Evolutionary conservation across 1,140 invertebrate species (phyloP), one percentile per base, ranked within the genome.

Genomic region (Dysdera silvatica): DNA sequence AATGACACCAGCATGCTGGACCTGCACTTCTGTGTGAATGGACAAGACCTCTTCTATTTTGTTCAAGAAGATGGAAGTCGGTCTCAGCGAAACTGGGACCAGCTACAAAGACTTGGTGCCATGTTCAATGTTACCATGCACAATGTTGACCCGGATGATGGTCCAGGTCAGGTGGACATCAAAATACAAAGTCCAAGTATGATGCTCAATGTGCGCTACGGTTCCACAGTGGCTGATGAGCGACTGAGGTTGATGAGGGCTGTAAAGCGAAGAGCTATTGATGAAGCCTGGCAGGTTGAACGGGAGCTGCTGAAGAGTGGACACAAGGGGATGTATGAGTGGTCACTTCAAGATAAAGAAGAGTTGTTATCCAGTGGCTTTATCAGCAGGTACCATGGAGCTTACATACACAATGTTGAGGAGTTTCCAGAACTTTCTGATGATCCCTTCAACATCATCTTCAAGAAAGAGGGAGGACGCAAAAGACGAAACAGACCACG

Each of bases 11-110:
- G 87, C 71, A 82, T 95, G 66, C 77, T 97, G 41, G 88, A 89
- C 41, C 88, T 95, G 70, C 88, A 87, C 3, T 90, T 93, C 70
- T 86, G 91, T 2, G 85, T 91, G 12, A 90, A 94, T 75, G 90
- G 86, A 47, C 90, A 93, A 73, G 92, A 95, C 72, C 86, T 90
- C 12, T 95, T 96, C 76, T 95, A 93, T 76, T 96, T 97, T 74
- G 89, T 95, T 0, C 96, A 97, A 74, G 87, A 91, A 70, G 87
- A 93, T 62, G 84, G 85, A 0, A 89, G 88, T 84, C 84, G 88
- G 33, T 89, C 89, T 0, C 84, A 84, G 40, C 88, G 91, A 69
- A 93, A 98, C 73, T 84, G 88, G 64, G 86, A 86, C 55, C 89
- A 92, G 69, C 76, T 97, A 61, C 90, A 93, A 75, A 81, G 88